Evolutionary conservation across 2,888 invertebrate species (phyloP).

Genomic region (Dastarcus helophoroides): DNA sequence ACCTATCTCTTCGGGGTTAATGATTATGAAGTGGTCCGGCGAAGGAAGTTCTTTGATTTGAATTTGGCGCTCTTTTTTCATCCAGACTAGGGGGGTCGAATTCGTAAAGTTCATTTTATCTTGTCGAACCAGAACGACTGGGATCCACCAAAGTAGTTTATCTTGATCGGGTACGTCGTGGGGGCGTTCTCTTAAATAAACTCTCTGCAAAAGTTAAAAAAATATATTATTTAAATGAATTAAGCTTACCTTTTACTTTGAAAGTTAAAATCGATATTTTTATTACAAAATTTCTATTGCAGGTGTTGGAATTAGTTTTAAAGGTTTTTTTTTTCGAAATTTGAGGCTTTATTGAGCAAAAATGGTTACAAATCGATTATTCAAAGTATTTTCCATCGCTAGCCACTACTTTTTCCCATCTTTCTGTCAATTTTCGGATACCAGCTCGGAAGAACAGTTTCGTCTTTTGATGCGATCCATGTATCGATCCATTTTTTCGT

Average conservation of each 20-base stretch:
- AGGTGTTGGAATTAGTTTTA: no score
- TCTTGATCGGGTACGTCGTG: slow-evolving; percentile 60
- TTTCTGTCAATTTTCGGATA: no score
- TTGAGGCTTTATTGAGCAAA: no score
- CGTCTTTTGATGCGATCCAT: no score
- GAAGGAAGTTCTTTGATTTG: slow-evolving; percentile 43
- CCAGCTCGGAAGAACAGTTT: no score
- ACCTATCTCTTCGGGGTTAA: slow-evolving; percentile 80
- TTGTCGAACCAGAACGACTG: slow-evolving; percentile 50
- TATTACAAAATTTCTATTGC: slow-evolving; percentile 20
- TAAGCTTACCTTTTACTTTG: neutral
- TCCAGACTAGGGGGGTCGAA: slow-evolving; percentile 50
- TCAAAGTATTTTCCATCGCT: no score
- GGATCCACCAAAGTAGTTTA: slow-evolving; percentile 64
- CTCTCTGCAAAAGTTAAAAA: slow-evolving; percentile 39
- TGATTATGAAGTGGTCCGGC: slow-evolving; percentile 55
- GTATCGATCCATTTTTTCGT: no score
- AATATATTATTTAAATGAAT: no score
- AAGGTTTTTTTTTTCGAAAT: no score
- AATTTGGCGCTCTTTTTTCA: slow-evolving; percentile 46
- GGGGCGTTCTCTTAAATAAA: slow-evolving; percentile 60
- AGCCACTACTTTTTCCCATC: no score
- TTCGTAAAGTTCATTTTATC: slow-evolving; percentile 48
- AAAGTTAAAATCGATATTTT: neutral
- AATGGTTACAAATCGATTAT: no score